Conservation (phyloP, 2,113 vertebrate genomes). For the Polyodon spathula region DNA sequence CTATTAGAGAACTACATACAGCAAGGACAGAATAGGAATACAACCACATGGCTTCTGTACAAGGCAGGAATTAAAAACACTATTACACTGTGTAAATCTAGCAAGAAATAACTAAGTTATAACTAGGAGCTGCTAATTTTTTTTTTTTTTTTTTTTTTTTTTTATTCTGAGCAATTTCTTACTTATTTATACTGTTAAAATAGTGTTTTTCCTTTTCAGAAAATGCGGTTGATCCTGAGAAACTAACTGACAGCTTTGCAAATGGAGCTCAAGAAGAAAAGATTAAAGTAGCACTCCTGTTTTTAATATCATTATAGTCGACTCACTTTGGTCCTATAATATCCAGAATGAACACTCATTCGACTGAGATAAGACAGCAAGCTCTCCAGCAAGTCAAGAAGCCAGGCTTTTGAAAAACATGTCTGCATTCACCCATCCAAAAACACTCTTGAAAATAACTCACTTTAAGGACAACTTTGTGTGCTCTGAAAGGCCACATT, state of each 20-base stretch:
- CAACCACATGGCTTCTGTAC: no score
- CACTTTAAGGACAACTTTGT: conserved; percentile 9
- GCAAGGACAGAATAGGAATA: no score
- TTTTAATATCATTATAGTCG: neutral
- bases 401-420: neutral
- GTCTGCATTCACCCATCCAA: neutral
- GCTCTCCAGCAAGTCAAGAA: neutral
- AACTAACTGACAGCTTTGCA: neutral
- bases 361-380: neutral
- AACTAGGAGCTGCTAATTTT: neutral
- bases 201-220: no score
- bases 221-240: no score
- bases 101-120: neutral
- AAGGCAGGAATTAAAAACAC: no score
- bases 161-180: neutral
- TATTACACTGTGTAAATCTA: no score
- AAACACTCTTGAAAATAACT: neutral
- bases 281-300: neutral
- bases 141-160: neutral
- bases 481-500: neutral
- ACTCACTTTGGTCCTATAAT: neutral
- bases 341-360: neutral
- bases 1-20: no score
- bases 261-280: conserved; percentile 6
- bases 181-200: no score